Conservation (phyloP, 2,888 invertebrate species). For the Pogonocherus hispidulus region DNA sequence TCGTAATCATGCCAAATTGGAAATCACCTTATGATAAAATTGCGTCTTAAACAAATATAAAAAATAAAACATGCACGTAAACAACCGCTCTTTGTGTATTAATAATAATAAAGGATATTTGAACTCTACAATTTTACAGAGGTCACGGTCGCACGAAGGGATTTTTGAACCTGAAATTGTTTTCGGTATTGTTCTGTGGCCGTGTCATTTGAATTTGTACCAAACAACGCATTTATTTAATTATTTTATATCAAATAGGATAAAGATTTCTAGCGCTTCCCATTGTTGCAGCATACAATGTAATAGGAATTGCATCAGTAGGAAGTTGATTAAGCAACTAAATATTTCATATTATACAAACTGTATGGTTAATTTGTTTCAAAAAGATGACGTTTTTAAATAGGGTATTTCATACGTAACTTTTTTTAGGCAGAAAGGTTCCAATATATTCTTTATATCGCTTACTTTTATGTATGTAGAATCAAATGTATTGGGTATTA, state of each 20-base stretch:
- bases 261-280: neutral
- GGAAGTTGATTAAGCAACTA: neutral
- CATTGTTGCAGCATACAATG: slow-evolving; percentile 1
- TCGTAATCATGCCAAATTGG: slow-evolving; percentile 1
- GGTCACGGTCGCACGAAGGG: slow-evolving; percentile 3
- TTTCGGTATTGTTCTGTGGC: neutral
- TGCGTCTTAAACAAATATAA: slow-evolving; percentile 30
- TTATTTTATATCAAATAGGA: neutral
- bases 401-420: no score
- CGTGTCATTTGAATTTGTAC: no score
- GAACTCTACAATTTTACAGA: neutral
- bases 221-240: no score
- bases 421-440: no score
- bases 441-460: no score
- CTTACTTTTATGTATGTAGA: no score
- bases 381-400: neutral
- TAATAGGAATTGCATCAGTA: neutral
- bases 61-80: slow-evolving; percentile 23
- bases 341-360: neutral
- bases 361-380: neutral
- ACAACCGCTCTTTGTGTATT: slow-evolving; percentile 26
- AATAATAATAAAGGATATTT: slow-evolving; percentile 13
- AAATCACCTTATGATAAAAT: slow-evolving; percentile 21
- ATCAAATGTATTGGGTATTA: no score
- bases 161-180: neutral